Conservation (phyloP, 2,113 vertebrate species). For the Urocolius indicus region DNA sequence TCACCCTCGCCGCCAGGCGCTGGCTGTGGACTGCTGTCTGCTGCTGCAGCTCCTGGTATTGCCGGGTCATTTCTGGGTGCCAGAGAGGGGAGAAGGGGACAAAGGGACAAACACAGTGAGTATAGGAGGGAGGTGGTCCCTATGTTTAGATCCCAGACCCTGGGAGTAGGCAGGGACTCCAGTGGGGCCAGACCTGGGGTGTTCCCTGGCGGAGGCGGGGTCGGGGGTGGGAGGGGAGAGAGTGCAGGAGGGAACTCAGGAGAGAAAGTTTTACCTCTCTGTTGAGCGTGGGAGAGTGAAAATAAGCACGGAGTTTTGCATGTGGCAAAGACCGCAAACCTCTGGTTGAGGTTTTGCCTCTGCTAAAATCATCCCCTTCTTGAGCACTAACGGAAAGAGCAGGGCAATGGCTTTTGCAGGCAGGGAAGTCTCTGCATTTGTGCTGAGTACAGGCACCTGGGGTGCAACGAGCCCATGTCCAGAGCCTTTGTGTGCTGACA, state of each 20-base stretch:
- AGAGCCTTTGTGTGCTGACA: background rate
- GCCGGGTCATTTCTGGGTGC: conserved; percentile 74
- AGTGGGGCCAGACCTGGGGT: background rate
- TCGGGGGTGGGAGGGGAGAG: background rate
- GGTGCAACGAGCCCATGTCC: rapidly evolving
- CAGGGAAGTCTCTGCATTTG: background rate
- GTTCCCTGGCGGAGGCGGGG: background rate
- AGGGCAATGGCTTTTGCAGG: background rate
- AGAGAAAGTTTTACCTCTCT: background rate
- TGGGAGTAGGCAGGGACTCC: background rate
- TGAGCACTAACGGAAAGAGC: background rate
- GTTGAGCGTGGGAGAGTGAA: conserved; percentile 29
- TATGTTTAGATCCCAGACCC: background rate
- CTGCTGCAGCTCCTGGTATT: conserved; percentile 67
- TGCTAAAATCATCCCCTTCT: background rate
- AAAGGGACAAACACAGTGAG: background rate
- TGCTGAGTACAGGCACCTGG: background rate
- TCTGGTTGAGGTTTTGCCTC: conserved; percentile 36
- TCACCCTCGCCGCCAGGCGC: conserved; percentile 70
- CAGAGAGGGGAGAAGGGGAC: background rate
- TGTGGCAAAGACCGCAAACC: conserved; percentile 25
- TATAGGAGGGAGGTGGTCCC: background rate
- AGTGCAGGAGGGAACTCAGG: background rate
- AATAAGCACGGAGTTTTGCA: background rate
- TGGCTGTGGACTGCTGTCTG: conserved; percentile 60